Evolutionary conservation across 2,888 invertebrate species (phyloP), one percentile per base, ranked within the genome.

Genomic region (Morpho deidamia): DNA sequence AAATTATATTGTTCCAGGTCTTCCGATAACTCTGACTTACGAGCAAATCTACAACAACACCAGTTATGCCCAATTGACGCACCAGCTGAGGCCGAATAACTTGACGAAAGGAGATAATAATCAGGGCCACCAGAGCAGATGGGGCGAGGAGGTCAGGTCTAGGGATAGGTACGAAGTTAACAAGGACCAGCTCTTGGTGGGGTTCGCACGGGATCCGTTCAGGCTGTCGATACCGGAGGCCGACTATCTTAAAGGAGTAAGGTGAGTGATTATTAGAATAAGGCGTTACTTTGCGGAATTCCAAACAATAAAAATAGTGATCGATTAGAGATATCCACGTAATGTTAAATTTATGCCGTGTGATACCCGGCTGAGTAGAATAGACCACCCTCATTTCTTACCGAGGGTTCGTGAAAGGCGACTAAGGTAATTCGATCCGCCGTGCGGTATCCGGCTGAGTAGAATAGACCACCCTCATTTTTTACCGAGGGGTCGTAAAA

Each of bases 191-290:
- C 69, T 86, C 0, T 62, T 88, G 38, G 81, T 87, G 0, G 87
- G 86, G 0, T 82, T 86, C 41, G 81, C 86, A 0, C 77, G 76
- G 40, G 87, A 87, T 58, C 88, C 88, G 0, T 89, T 77, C 53
- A 76, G 87, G 56, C 77, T 76, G 62, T 88, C 88, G 0, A 68
- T 89, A 11, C 86, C 84, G 1, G 81, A 81, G 32, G 74, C 73
- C 7, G 86, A 87, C 54, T 88, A 80, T 62, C 60, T 64, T 10
- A 82, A 78, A 57, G 87, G 87, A 34, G 79, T 83, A 8, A 83
- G 87, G 88, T 85, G 61, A 71, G 70, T 23, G 1, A 23, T 23
- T 23, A 5, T 5, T 23, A 23, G 5, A 23, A 23, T 23, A 5
- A 23, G 23, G 4, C 23, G 23, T 23, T 5, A 23, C 23, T 23